These are phyloP conservation scores for Mormyrus proboscirostris DNA, from an alignment of 2,797 vertebrate species.

Conservation along the genomic window DNA sequence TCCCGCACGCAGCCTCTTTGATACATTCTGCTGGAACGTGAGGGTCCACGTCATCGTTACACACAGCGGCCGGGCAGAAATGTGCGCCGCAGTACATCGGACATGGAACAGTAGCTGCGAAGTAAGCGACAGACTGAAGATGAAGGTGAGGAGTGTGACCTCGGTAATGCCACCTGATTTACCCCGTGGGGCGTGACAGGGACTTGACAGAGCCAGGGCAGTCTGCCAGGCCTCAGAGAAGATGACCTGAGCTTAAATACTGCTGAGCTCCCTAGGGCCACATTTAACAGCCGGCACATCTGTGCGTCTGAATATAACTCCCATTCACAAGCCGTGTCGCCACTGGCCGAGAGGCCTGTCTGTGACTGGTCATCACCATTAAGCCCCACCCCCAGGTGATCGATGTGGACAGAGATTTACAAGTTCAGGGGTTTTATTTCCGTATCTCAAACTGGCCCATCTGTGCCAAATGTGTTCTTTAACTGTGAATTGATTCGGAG, in stretches of 20 bases:
- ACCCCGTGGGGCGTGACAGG: not conserved
- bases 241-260: not conserved
- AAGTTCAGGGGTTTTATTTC: slow-evolving; percentile 29
- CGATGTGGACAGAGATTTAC: slow-evolving; percentile 27
- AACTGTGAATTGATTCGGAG: slow-evolving; percentile 34
- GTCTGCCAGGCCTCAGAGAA: not conserved
- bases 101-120: not conserved
- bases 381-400: slow-evolving; percentile 23
- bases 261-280: not conserved
- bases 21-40: not conserved
- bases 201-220: not conserved
- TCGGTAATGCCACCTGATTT: slow-evolving; percentile 7
- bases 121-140: not conserved
- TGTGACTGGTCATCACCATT: slow-evolving; percentile 25
- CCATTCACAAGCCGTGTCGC: not conserved
- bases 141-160: not conserved
- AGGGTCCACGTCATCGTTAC: not conserved
- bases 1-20: not conserved
- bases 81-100: not conserved
- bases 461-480: slow-evolving; percentile 34
- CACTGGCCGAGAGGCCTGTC: not conserved
- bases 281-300: slow-evolving; percentile 1
- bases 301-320: not conserved
- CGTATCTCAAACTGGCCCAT: slow-evolving; percentile 35
- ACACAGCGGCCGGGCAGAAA: not conserved